Evolutionary conservation across 2,888 invertebrate species (phyloP), one percentile per base, ranked within the genome.

Genomic region (Athetis lepigone): DNA sequence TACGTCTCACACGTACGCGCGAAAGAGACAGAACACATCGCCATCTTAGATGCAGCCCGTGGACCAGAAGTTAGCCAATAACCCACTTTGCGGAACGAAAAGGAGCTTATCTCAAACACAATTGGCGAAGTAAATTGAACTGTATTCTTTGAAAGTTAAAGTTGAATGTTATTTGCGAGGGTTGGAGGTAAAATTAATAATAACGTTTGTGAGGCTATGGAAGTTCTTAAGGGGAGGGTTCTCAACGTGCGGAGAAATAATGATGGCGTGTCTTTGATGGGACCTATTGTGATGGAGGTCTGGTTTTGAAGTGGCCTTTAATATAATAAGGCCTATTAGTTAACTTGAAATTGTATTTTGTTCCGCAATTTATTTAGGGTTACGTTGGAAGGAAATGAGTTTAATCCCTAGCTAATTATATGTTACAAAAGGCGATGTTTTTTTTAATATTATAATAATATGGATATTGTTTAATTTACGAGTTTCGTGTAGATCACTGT

Each of bases 41-140:
- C 93, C 94, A 94, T 93, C 94, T 93, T 94, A 93, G 93, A 93
- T 94, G 94, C 93, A 93, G 88, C 87, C 89, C 86, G 85, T 90
- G 93, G 93, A 94, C 94, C 94, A 90, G 89, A 92, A 93, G 91
- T 93, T 93, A 91, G 92, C 93, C 93, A 92, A 93, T 93, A 92
- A 93, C 90, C 86, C 83, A 82, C 84, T 86, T 83, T 79, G 80
- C 74, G 69, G 59, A 70, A 73, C 65, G 70, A 82, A 81, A 88
- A 90, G 85, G 80, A 83, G 77, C 89, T 80, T 87, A 88, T 83
- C 75, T 85, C 74, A 61, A 77, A 68, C 68, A 75, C 79, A 83
- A 87, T 85, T 75, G 84, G 75, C 70, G 70, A 50, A 75, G 79
- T 73, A 86, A 88, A 88, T 88, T 86, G 82, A 79, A 80, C 90